Percentiles rank a stretch among this genome's conserved stretches.
Evolutionary conservation across 2,113 vertebrate species (phyloP).

Genomic region (Hydrochoerus hydrochaeris): DNA sequence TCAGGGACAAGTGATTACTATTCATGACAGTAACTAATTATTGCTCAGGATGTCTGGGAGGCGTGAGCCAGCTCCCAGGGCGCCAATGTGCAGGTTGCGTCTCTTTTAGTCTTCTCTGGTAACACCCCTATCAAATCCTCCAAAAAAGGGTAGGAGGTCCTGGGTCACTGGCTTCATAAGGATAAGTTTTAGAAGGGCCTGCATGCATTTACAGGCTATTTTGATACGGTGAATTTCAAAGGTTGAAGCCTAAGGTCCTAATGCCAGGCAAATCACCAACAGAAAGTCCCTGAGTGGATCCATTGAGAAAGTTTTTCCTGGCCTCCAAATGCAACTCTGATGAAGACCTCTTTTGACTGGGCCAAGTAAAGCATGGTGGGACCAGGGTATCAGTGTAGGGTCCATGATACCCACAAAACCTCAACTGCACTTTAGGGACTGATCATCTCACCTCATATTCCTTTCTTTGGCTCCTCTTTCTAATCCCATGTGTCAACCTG

Average conservation of each 20-base stretch:
- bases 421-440: not conserved
- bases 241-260: not conserved
- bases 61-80: not conserved
- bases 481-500: not conserved
- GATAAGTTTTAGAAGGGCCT: not conserved
- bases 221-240: not conserved
- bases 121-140: not conserved
- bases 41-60: not conserved
- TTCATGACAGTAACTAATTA: not conserved
- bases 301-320: not conserved
- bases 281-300: not conserved
- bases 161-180: not conserved
- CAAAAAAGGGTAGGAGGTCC: not conserved
- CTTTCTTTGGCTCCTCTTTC: not conserved
- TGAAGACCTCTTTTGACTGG: not conserved
- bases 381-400: rapidly evolving
- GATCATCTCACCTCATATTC: no score
- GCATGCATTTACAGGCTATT: not conserved
- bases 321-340: not conserved
- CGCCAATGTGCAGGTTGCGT: not conserved
- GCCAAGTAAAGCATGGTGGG: not conserved
- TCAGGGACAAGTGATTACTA: not conserved
- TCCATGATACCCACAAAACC: rapidly evolving
- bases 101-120: not conserved
- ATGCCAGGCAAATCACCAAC: not conserved